Conservation (phyloP, 2,797 vertebrate genomes). For the Aulostomus chinensis region DNA sequence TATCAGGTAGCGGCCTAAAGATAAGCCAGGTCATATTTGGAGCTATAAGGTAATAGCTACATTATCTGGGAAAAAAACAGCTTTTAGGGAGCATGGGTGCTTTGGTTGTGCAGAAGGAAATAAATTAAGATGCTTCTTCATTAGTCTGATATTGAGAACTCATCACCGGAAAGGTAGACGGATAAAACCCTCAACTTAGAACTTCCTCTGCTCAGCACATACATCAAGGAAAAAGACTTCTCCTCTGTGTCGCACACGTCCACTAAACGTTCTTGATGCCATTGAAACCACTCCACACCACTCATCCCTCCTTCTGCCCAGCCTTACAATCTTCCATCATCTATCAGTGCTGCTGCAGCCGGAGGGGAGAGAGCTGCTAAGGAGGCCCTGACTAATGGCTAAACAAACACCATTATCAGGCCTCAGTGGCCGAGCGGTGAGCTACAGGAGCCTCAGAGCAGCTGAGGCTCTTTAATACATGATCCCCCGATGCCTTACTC, state of each 20-base stretch:
- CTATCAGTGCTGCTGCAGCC: constrained; percentile 56
- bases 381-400: constrained; percentile 78
- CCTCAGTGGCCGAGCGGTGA: constrained; percentile 63
- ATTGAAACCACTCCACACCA: constrained; percentile 46
- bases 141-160: constrained; percentile 47
- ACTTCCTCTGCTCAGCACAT: no score
- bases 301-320: constrained; percentile 49
- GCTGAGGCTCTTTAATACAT: constrained; percentile 72
- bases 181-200: no score
- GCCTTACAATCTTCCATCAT: constrained; percentile 59
- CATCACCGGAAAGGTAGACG: constrained; percentile 48
- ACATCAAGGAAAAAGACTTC: no score
- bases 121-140: constrained; percentile 58
- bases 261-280: constrained; percentile 37
- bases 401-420: constrained; percentile 83
- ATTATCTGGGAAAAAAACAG: constrained; percentile 43
- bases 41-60: constrained; percentile 57
- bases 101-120: constrained; percentile 50
- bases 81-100: no score
- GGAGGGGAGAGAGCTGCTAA: constrained; percentile 64
- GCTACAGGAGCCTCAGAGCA: constrained; percentile 65
- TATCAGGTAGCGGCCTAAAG: constrained; percentile 55
- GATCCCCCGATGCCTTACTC: constrained; percentile 64
- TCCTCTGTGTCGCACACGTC: constrained; percentile 14
- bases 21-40: constrained; percentile 57